phyloP scores from a whole-genome alignment of 2,113 vertebrate species.

The Mesembrinibis cayennensis region DNA sequence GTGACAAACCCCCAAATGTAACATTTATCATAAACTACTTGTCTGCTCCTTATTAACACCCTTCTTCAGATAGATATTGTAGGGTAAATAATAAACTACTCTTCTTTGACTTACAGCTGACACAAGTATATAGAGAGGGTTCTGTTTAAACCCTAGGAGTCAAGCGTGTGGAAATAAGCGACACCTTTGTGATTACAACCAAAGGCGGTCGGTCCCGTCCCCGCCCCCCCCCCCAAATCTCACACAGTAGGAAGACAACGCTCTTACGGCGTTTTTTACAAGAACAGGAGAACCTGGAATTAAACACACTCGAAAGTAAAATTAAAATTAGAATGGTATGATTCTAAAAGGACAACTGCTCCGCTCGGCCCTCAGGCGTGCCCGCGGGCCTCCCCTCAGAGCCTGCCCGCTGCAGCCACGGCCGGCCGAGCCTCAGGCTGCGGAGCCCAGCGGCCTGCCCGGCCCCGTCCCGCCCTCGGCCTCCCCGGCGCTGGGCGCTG shows the following conservation, averaged over 20 bases:
- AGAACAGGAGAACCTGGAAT: too few relatives aligned
- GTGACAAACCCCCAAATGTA: neutral
- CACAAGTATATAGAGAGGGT: accelerated
- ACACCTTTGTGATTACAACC: accelerated
- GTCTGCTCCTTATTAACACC: neutral
- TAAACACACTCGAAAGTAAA: neutral
- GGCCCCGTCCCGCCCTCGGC: neutral
- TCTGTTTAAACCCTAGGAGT: accelerated
- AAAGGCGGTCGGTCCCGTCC: accelerated
- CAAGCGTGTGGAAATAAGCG: accelerated
- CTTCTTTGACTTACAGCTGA: neutral
- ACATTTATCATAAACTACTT: neutral
- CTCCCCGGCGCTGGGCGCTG: neutral
- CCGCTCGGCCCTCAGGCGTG: too few relatives aligned
- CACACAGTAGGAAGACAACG: accelerated
- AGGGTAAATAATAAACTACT: neutral
- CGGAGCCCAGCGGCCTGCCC: neutral
- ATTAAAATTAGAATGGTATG: accelerated
- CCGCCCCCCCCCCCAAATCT: accelerated
- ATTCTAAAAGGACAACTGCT: accelerated
- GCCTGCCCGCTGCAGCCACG: neutral
- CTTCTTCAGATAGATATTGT: neutral
- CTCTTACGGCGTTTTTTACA: accelerated
- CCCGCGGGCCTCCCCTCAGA: neutral
- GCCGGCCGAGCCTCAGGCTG: neutral